Conservation (phyloP, 2,888 invertebrate genomes). For the Stomorhina lunata region DNA sequence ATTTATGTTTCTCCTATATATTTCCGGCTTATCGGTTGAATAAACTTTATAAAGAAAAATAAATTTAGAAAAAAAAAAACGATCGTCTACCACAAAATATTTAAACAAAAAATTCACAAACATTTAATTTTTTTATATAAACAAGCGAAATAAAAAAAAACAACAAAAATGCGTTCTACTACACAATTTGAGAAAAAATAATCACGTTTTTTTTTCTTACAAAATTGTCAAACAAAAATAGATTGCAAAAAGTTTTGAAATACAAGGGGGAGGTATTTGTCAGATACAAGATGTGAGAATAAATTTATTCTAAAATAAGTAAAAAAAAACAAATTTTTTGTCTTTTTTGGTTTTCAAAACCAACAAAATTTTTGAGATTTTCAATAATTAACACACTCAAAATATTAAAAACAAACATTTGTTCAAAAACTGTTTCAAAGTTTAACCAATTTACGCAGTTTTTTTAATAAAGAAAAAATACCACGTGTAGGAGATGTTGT, state of each 20-base stretch:
- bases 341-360: neutral
- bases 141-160: neutral
- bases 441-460: conserved; percentile 10
- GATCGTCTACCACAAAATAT: neutral
- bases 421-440: neutral
- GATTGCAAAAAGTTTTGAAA: neutral
- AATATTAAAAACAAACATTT: neutral
- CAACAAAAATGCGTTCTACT: neutral
- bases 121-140: no score
- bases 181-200: no score
- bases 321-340: neutral
- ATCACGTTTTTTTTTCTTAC: no score
- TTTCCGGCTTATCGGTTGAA: neutral
- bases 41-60: neutral
- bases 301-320: neutral
- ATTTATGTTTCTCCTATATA: no score
- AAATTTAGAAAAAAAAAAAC: neutral
- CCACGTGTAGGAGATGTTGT: conserved; percentile 47
- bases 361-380: no score
- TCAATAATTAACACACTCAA: conserved; percentile 1
- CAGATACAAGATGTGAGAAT: neutral
- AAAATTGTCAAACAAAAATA: neutral
- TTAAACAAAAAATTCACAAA: no score
- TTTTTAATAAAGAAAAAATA: no score
- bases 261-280: no score